Evolutionary conservation across 2,797 vertebrate species (phyloP).

Genomic region (Ficedula albicollis): DNA sequence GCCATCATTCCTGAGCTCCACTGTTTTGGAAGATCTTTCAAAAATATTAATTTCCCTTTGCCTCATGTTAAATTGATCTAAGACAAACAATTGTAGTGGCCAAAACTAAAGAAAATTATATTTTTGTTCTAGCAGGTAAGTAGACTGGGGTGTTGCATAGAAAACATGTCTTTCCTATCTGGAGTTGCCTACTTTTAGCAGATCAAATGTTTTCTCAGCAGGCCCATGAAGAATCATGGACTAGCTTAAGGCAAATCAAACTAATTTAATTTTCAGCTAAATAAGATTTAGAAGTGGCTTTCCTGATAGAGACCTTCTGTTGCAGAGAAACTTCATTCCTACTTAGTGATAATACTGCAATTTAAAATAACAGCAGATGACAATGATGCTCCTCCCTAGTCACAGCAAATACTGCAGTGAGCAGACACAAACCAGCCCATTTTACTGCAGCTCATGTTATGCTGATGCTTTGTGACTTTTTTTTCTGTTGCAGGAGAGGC

Average conservation of each 20-base stretch:
- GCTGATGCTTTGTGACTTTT: not conserved
- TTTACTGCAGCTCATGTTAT: not conserved
- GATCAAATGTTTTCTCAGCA: not conserved
- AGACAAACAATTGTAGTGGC: not conserved
- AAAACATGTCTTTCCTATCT: not conserved
- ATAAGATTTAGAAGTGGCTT: not conserved
- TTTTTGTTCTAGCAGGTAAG: not conserved
- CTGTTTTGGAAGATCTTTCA: not conserved
- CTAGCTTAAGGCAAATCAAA: not conserved
- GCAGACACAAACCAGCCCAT: not conserved
- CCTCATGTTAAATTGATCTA: not conserved
- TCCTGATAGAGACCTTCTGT: not conserved
- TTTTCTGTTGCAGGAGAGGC: not conserved
- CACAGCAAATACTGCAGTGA: not conserved
- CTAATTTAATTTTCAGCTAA: constrained; percentile 16
- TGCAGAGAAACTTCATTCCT: not conserved
- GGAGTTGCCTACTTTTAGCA: not conserved
- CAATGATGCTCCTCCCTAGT: not conserved
- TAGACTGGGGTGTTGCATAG: not conserved
- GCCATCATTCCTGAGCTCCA: not conserved
- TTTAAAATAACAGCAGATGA: constrained; percentile 10
- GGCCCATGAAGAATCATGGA: not conserved
- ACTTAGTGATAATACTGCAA: not conserved
- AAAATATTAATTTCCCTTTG: not conserved
- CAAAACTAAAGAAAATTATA: not conserved